These are phyloP conservation scores for Trachops cirrhosus DNA, from an alignment of 2,797 vertebrate genomes.

Conservation along the genomic window DNA sequence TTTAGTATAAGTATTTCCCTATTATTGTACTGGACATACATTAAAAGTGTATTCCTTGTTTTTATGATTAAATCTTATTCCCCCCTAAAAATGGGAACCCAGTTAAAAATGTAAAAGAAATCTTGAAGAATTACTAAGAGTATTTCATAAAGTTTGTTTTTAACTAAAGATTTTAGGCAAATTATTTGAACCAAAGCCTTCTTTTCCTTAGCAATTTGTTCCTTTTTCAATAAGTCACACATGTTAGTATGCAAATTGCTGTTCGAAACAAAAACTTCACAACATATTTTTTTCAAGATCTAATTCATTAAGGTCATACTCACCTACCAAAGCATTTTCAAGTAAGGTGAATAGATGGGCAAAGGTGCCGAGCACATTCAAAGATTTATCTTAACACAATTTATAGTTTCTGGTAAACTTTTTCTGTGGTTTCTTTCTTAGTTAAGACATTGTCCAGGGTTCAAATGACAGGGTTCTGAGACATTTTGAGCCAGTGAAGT, in stretches of 20 bases:
- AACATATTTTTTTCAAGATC: not conserved
- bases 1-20: not conserved
- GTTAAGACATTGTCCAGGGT: slow-evolving; percentile 4
- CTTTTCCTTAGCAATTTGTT: not conserved
- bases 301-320: slow-evolving; percentile 54
- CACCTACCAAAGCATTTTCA: slow-evolving; percentile 52
- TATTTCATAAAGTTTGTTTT: slow-evolving; percentile 32
- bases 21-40: not conserved
- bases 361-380: slow-evolving; percentile 49
- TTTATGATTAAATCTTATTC: not conserved
- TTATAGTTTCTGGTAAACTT: slow-evolving; percentile 53
- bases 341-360: slow-evolving; percentile 52
- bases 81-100: not conserved
- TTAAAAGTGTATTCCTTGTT: not conserved
- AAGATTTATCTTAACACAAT: slow-evolving; percentile 59
- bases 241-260: slow-evolving; percentile 38
- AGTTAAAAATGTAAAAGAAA: slow-evolving; percentile 5
- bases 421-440: slow-evolving; percentile 35
- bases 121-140: not conserved
- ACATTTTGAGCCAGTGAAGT: slow-evolving; percentile 27
- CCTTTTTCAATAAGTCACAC: slow-evolving; percentile 1
- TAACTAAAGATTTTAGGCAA: slow-evolving; percentile 8
- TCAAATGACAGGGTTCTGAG: slow-evolving; percentile 22
- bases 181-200: not conserved
- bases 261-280: not conserved